Evolutionary conservation across 2,888 invertebrate species (phyloP).

Genomic region (Drosophila tripunctata): DNA sequence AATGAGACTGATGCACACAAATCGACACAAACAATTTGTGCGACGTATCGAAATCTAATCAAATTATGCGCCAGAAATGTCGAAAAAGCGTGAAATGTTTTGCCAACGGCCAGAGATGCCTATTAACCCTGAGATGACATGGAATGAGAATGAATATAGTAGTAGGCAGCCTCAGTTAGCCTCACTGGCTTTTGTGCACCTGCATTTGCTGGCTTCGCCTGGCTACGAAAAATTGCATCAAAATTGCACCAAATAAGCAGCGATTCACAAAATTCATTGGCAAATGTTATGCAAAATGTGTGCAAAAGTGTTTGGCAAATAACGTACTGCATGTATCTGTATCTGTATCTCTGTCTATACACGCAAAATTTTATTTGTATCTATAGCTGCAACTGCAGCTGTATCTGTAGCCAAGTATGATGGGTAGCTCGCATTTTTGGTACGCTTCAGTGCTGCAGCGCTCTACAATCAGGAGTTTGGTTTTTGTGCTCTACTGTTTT

Average conservation of each 20-base stretch:
- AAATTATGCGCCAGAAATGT: conserved; percentile 76
- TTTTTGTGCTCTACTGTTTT: conserved; percentile 27
- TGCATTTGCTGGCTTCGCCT: conserved; percentile 5
- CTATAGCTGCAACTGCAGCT: conserved; percentile 14
- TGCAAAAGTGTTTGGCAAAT: conserved; percentile 75
- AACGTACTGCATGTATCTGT: conserved; percentile 30
- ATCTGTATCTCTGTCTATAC: conserved; percentile 18
- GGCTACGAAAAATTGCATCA: conserved; percentile 58
- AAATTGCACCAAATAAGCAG: conserved; percentile 73
- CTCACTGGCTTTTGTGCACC: background rate
- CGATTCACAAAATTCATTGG: conserved; percentile 63
- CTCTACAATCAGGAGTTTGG: conserved; percentile 22
- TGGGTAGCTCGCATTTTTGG: conserved; percentile 52
- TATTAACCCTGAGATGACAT: conserved; percentile 50
- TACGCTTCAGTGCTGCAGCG: conserved; percentile 47
- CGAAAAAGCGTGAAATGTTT: conserved; percentile 75
- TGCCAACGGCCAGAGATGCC: conserved; percentile 50
- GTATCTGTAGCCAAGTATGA: conserved; percentile 29
- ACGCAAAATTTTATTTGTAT: conserved; percentile 17
- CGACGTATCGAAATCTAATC: conserved; percentile 73
- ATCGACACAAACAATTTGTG: conserved; percentile 67
- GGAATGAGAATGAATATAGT: background rate
- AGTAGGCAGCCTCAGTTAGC: background rate
- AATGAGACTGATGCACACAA: conserved; percentile 9
- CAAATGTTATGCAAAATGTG: conserved; percentile 76